These are phyloP conservation scores for Villa cingulata DNA, from an alignment of 2,888 invertebrate genomes.

Conservation along the genomic window DNA sequence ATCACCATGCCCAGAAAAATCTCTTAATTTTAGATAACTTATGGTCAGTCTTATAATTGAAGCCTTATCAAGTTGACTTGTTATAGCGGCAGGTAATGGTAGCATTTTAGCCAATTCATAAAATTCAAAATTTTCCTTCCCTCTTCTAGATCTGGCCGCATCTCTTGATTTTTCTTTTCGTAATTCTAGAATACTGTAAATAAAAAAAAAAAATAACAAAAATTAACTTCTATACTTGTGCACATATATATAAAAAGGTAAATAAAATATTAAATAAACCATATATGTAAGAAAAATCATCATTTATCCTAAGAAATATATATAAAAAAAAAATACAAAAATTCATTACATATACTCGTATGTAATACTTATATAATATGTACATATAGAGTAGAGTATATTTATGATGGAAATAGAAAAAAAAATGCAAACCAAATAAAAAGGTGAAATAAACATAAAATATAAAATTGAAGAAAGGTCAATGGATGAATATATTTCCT, in stretches of 20 bases:
- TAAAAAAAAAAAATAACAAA: conserved; percentile 20
- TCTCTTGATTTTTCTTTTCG: conserved; percentile 89
- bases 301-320: not conserved
- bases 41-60: conserved; percentile 93
- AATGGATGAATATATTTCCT: no score
- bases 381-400: no score
- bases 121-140: conserved; percentile 93
- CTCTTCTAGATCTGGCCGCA: conserved; percentile 79
- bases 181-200: conserved; percentile 79
- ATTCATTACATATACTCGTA: no score
- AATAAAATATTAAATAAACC: not conserved
- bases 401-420: no score
- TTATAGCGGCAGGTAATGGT: conserved; percentile 80
- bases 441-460: conserved; percentile 12
- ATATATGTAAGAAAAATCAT: not conserved
- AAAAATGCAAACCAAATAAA: conserved; percentile 9
- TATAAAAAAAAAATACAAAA: not conserved
- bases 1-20: conserved; percentile 91
- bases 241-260: not conserved
- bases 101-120: conserved; percentile 92
- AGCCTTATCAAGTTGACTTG: conserved; percentile 88
- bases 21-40: conserved; percentile 85
- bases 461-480: conserved; percentile 1
- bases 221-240: conserved; percentile 3
- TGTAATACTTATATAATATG: no score